Evolutionary conservation across 1,140 invertebrate species (phyloP).

Genomic region (Hirudo medicinalis): DNA sequence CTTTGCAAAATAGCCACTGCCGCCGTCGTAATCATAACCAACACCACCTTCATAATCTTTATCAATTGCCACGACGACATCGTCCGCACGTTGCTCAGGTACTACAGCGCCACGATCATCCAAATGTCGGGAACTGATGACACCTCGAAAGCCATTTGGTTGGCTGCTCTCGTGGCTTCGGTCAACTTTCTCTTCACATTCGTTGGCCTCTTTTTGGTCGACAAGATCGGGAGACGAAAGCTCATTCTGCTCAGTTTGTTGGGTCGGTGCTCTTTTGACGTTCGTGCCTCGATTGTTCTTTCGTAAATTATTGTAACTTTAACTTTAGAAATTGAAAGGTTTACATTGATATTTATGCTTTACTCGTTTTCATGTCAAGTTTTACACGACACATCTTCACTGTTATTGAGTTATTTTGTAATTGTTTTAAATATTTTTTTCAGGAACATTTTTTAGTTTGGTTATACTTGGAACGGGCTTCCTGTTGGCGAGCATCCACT

Average conservation of each 20-base stretch:
- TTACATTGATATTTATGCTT: too few relatives aligned
- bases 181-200: constrained; percentile 51
- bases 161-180: constrained; percentile 46
- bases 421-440: constrained; percentile 21
- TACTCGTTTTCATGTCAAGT: too few relatives aligned
- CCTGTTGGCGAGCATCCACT: constrained; percentile 40
- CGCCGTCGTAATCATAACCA: neutral
- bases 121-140: constrained; percentile 49
- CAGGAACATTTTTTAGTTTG: constrained; percentile 44
- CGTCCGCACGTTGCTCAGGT: neutral
- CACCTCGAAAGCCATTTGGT: constrained; percentile 49
- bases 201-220: constrained; percentile 49
- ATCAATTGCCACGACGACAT: neutral
- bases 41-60: neutral
- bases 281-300: neutral
- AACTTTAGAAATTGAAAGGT: too few relatives aligned
- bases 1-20: neutral
- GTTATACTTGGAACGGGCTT: constrained; percentile 44
- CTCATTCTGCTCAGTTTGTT: constrained; percentile 45
- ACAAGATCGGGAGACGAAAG: constrained; percentile 48
- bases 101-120: constrained; percentile 50
- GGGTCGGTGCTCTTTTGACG: constrained; percentile 34
- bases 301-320: too few relatives aligned
- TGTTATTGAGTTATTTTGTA: too few relatives aligned
- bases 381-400: too few relatives aligned